These are phyloP conservation scores for Euphonia xanthogaster DNA, from an alignment of 2,797 vertebrate genomes.

Conservation along the genomic window DNA sequence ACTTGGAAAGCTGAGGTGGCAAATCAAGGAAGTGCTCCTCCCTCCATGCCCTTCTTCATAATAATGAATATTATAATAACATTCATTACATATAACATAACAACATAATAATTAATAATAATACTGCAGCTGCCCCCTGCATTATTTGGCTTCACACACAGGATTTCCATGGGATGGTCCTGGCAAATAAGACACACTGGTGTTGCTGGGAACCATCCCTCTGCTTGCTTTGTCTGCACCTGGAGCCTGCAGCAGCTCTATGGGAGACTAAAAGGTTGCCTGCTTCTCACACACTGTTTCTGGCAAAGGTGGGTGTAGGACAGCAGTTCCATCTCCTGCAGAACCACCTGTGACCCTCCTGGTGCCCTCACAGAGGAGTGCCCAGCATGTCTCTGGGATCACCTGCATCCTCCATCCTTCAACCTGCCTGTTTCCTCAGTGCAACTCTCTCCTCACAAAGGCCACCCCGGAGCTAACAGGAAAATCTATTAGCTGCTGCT, in stretches of 20 bases:
- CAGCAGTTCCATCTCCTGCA: neutral
- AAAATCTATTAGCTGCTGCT: slow-evolving; percentile 11
- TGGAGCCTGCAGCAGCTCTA: neutral
- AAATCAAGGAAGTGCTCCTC: neutral
- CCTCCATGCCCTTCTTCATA: neutral
- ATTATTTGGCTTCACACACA: neutral
- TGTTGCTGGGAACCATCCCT: neutral
- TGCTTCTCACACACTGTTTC: neutral
- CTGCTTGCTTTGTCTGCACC: neutral
- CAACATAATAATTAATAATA: no score
- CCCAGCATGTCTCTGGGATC: rapidly evolving
- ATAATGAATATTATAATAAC: no score
- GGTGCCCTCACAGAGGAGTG: neutral
- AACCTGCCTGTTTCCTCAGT: rapidly evolving
- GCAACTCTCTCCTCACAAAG: neutral
- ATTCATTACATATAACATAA: no score
- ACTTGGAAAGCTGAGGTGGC: neutral
- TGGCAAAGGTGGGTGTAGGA: neutral
- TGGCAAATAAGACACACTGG: neutral
- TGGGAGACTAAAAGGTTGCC: neutral
- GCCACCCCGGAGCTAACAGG: neutral
- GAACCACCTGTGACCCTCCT: neutral
- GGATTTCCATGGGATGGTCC: rapidly evolving
- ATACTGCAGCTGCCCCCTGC: neutral
- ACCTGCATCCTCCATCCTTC: neutral